A percentile compares a stretch with the other conserved stretches of the same genome.
phyloP scores from a whole-genome alignment of 1,140 invertebrate species.

The Antheraea mylitta region DNA sequence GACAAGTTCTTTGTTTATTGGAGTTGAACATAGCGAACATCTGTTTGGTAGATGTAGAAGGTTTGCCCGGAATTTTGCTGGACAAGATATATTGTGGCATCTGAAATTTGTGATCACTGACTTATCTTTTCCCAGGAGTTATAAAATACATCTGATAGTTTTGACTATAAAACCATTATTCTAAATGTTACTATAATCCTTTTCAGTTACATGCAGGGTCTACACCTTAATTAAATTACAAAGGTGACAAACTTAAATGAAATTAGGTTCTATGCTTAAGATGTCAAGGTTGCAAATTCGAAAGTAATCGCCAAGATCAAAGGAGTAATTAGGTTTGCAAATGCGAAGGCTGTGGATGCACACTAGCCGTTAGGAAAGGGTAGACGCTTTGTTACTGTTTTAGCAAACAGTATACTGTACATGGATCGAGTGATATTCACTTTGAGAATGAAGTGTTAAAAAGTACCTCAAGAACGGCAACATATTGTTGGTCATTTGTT shows the following conservation, averaged over 20 bases:
- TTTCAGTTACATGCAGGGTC: too few species aligned
- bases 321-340: too few species aligned
- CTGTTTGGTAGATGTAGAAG: constrained; percentile 41
- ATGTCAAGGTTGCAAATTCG: too few species aligned
- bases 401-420: too few species aligned
- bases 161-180: background rate
- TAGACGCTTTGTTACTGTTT: too few species aligned
- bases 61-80: constrained; percentile 64
- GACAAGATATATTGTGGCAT: constrained; percentile 80
- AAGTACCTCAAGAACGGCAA: constrained; percentile 45
- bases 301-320: too few species aligned
- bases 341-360: too few species aligned
- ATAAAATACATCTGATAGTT: background rate
- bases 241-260: background rate
- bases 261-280: too few species aligned
- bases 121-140: background rate
- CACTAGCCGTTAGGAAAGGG: too few species aligned
- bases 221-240: background rate
- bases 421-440: too few species aligned
- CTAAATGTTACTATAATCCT: too few species aligned
- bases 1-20: constrained; percentile 78
- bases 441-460: too few species aligned
- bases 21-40: constrained; percentile 76
- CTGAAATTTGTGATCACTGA: constrained; percentile 52
- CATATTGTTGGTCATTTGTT: constrained; percentile 79